Evolutionary conservation across 1,140 invertebrate genomes (phyloP), one percentile per base, ranked within the genome.

Genomic region (Caerostris extrusa): DNA sequence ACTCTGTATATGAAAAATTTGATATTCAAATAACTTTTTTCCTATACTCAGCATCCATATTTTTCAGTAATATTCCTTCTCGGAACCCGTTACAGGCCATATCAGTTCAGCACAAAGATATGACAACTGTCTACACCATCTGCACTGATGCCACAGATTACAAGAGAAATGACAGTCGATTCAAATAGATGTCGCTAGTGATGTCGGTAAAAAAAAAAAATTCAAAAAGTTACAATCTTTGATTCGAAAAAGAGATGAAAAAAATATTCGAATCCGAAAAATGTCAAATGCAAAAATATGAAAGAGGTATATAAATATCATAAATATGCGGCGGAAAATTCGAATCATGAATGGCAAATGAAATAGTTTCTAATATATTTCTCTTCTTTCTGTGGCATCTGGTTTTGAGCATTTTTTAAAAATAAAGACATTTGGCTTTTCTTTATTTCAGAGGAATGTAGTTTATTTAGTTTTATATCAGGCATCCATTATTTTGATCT

Each of bases 331-430:
- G 10, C 53, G 4, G 34, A 77, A 53, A 0, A 53, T 77, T 77
- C 71, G 14, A 5, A 77, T 77, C 10, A 12, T 53, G 71, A 77
- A 77, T 53, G 19, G 71, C 3, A 77, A 77, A 77, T 53, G 71
- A 53, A 77, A 77, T 10, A 50, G 3, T 50, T 50, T 77, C 34
- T 77, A 67, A n/a, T 67, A 12, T 67, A 17, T 67, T 6, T 67
- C 1, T 67, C n/a, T 67, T 67, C 7, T 77, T 53, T 77, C 7
- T 53, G 14, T 53, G 8, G 7, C 71, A 77, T 53, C 71, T 77
- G 71, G 71, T 50, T 77, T 53, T 77, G 71, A 77, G 71, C 34
- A 77, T 77, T 50, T 77, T 50, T 12, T 50, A 77, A 53, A 77
- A 77, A 77, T 10, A 2, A 5, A 77, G 34, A 77, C 14, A 50